Evolutionary conservation across 2,888 invertebrate genomes (phyloP), one percentile per base, ranked within the genome.

Genomic region (Xestoiulus laeticollis): DNA sequence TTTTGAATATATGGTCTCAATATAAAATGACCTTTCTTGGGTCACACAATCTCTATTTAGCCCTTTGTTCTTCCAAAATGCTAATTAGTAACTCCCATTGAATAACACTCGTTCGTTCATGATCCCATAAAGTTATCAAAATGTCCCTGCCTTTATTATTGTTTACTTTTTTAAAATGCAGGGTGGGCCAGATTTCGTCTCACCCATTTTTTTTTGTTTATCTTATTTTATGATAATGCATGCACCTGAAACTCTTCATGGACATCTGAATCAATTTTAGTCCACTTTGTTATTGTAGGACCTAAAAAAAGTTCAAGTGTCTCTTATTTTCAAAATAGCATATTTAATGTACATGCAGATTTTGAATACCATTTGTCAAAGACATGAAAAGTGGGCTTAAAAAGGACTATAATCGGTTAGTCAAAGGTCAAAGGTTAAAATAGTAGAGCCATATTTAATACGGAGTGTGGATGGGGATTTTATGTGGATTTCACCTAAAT

Each of bases 181-280:
- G 14, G 30, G 26, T 30, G 78, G 78, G 78, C 14, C 30, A 30
- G 14, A 78, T 12, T 1, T 78, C 14, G 30, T 78, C 78, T 14
- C 26, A 26, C 78, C 78, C 78, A 78, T 30, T 78, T 78, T 78
- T 78, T 78, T 78, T 78, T 78, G 30, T 78, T 78, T 78, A 78
- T 14, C 2, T 30, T 30, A 6, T 48, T 48, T 68, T 68, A 1
- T 26, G n/a, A n/a, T 22, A 12, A 68, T 26, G 22, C n/a, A n/a
- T n/a, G 68, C 68, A 26, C 59, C n/a, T 19, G 59, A 59, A n/a
- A 19, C 26, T n/a, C 68, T 26, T n/a, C 68, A n/a, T 22, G 68
- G 6, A 12, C 68, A 26, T 68, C 22, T 10, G 26, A 10, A 26
- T 26, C 68, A 26, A 68, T 26, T 68, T 68, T 1, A n/a, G 38